These are phyloP conservation scores for Habroteleia sp. DNA, from an alignment of 2,888 invertebrate genomes.

Conservation along the genomic window DNA sequence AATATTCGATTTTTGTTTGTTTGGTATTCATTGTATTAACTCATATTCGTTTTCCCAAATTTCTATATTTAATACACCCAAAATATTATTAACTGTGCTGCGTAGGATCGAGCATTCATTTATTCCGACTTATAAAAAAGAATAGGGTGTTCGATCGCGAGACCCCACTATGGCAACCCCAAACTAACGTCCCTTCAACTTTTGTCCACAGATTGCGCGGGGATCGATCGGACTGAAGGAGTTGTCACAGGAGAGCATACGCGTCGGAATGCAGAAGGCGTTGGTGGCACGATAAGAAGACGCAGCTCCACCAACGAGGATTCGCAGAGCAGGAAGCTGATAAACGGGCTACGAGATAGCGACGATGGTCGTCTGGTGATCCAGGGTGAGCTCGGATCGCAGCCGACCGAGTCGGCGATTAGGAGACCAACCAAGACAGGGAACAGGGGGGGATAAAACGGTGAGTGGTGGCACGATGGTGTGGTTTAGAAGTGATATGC, in stretches of 20 bases:
- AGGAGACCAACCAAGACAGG: constrained; percentile 26
- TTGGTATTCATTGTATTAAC: too few relatives aligned
- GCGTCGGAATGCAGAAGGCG: constrained; percentile 51
- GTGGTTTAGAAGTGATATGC: too few relatives aligned
- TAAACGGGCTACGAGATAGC: constrained; percentile 43
- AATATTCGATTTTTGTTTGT: too few relatives aligned
- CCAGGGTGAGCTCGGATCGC: constrained; percentile 55
- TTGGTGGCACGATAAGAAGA: constrained; percentile 48
- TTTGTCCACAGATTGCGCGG: constrained; percentile 56
- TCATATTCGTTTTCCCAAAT: too few relatives aligned
- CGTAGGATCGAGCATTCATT: constrained; percentile 12
- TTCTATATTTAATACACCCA: too few relatives aligned
- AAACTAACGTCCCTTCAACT: constrained; percentile 36
- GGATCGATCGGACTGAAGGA: constrained; percentile 56
- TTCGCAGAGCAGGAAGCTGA: constrained; percentile 28
- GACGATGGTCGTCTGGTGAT: constrained; percentile 56
- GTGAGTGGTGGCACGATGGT: too few relatives aligned
- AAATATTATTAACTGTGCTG: too few relatives aligned
- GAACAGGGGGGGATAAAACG: constrained; percentile 3
- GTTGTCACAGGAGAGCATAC: constrained; percentile 59
- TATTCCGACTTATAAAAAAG: neutral
- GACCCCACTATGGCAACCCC: constrained; percentile 2
- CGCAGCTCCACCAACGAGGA: constrained; percentile 23
- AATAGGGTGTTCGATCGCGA: constrained; percentile 9
- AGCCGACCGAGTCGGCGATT: constrained; percentile 50